Conservation (phyloP, 2,888 invertebrate species). For the Philopedon plagiatum region DNA sequence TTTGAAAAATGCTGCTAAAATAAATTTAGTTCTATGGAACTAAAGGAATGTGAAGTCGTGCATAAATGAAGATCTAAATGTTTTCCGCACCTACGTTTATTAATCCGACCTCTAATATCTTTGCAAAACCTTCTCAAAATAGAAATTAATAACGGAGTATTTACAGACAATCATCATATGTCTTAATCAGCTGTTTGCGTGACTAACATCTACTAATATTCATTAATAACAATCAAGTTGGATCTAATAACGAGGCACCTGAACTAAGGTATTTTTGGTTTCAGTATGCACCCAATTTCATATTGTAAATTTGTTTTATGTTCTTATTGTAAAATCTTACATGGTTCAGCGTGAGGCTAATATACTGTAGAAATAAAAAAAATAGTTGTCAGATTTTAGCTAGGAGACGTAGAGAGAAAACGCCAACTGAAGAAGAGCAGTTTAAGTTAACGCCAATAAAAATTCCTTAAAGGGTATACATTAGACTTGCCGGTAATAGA, state of each 20-base stretch:
- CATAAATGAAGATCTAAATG: too few species aligned
- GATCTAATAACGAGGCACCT: conserved; percentile 54
- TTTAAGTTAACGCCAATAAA: too few species aligned
- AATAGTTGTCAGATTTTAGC: too few species aligned
- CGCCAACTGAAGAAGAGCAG: too few species aligned
- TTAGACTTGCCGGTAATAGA: not conserved
- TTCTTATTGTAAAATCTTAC: too few species aligned
- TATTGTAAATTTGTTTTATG: not conserved
- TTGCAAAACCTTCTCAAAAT: not conserved
- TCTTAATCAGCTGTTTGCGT: conserved; percentile 55
- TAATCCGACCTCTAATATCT: not conserved
- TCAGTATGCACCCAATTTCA: conserved; percentile 4
- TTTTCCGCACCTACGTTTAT: too few species aligned
- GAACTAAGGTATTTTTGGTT: not conserved
- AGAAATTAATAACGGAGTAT: conserved; percentile 9
- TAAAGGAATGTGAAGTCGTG: too few species aligned
- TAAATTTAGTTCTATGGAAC: too few species aligned
- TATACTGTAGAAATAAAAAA: too few species aligned
- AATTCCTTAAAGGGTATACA: not conserved
- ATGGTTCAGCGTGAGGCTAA: too few species aligned
- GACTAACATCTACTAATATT: conserved; percentile 46
- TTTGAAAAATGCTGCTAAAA: too few species aligned
- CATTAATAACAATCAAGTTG: conserved; percentile 60
- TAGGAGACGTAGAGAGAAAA: too few species aligned
- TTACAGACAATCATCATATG: conserved; percentile 37